Evolutionary conservation across 2,888 invertebrate genomes (phyloP), one percentile per base, ranked within the genome.

Genomic region (Lithophane ornitopus): DNA sequence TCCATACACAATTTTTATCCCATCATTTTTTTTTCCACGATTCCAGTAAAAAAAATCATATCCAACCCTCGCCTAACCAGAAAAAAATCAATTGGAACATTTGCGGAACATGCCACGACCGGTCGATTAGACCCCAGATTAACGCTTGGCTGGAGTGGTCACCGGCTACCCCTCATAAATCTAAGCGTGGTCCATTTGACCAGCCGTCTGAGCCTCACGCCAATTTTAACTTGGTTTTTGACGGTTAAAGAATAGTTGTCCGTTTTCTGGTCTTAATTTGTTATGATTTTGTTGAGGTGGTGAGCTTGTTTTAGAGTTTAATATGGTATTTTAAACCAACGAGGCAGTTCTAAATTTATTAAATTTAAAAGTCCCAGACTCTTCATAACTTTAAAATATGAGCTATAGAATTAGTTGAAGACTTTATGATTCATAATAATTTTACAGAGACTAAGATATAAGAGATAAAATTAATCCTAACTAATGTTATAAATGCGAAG

Each of bases 181-280:
- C 89, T 87, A 80, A 79, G 26, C 76, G 82, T 86, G 90, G 88
- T 85, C 89, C 87, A 91, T 91, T 91, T 88, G 90, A 87, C 84
- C 82, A 82, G 70, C 54, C 83, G 76, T 77, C 73, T 62, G 39
- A 22, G 49, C 71, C 78, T 76, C 74, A 70, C 69, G 78, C 78
- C 87, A 78, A 81, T 83, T 88, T 83, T 76, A 76, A 85, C 83
- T 82, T 72, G 41, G 67, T 85, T 82, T 87, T 86, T 82, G 76
- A 81, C 70, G 74, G 75, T 77, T 87, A 77, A 81, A 81, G 65
- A 71, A 85, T 71, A 58, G 62, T 6, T 39, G 26, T n/a, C 11
- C 12, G 14, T 59, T 69, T 59, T 73, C 70, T 58, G 12, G 52
- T 58, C 39, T 59, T 54, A 54, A 83, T 63, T 68, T 71, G 34